These are phyloP conservation scores for Clusia tigrina DNA, from an alignment of 2,888 invertebrate genomes.

Conservation along the genomic window DNA sequence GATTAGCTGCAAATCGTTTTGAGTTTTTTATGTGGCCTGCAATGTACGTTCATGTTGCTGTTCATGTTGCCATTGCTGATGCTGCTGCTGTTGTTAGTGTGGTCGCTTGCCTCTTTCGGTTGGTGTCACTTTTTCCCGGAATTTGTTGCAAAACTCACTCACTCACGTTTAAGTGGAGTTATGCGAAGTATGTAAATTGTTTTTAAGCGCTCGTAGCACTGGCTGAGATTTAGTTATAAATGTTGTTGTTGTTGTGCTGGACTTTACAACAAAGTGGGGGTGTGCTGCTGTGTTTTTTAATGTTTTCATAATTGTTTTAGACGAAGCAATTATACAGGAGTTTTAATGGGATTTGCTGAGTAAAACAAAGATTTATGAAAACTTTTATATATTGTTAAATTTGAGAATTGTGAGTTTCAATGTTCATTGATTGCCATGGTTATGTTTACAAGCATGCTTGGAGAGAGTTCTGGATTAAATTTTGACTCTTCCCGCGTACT, in stretches of 20 bases:
- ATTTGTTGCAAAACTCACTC: conserved; percentile 52
- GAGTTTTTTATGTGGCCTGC: conserved; percentile 36
- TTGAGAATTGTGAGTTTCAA: no score
- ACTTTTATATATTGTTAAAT: background rate
- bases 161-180: conserved; percentile 48
- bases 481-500: no score
- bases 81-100: no score
- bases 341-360: background rate
- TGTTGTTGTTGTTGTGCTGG: background rate
- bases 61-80: conserved; percentile 14
- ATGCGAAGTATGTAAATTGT: conserved; percentile 62
- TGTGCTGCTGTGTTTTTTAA: conserved; percentile 43
- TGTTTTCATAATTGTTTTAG: conserved; percentile 55
- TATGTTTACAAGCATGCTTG: no score
- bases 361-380: conserved; percentile 15
- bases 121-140: conserved; percentile 39
- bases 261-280: conserved; percentile 5
- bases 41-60: conserved; percentile 9
- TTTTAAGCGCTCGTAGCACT: conserved; percentile 34
- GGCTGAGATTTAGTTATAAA: conserved; percentile 7
- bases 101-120: conserved; percentile 7
- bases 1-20: conserved; percentile 59
- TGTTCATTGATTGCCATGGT: no score
- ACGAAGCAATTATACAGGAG: conserved; percentile 35
- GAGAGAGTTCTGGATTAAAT: no score